These are phyloP conservation scores for Agrotis segetum DNA, from an alignment of 2,888 invertebrate genomes.

Conservation along the genomic window DNA sequence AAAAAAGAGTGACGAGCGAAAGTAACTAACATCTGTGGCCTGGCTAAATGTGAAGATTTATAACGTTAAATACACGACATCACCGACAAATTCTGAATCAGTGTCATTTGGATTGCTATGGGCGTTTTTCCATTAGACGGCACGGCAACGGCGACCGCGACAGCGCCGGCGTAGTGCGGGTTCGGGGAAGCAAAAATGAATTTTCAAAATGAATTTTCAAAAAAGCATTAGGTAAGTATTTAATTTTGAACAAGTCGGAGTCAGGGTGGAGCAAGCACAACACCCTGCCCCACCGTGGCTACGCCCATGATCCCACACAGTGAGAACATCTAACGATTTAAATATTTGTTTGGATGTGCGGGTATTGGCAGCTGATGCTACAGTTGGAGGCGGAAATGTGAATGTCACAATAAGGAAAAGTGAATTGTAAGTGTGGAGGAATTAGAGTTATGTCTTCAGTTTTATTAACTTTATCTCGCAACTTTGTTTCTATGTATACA, in stretches of 20 bases:
- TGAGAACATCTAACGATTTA: not conserved
- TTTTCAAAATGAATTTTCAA: too few species aligned
- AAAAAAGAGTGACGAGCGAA: constrained; percentile 63
- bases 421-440: not conserved
- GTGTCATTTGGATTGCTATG: not conserved
- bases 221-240: too few species aligned
- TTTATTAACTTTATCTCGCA: not conserved
- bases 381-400: constrained; percentile 25
- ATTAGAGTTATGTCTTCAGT: not conserved
- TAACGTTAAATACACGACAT: not conserved
- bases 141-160: too few species aligned
- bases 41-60: constrained; percentile 25
- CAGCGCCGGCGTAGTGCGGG: too few species aligned
- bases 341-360: not conserved
- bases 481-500: not conserved
- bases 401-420: constrained; percentile 17
- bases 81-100: not conserved
- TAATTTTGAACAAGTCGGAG: too few species aligned
- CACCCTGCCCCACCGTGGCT: too few species aligned
- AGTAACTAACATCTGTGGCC: constrained; percentile 54
- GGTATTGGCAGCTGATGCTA: constrained; percentile 4
- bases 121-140: too few species aligned
- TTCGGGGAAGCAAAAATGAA: too few species aligned
- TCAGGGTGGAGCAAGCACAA: too few species aligned
- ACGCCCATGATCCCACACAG: too few species aligned